Evolutionary conservation across 2,113 vertebrate species (phyloP).

Genomic region (Pangasianodon hypophthalmus): DNA sequence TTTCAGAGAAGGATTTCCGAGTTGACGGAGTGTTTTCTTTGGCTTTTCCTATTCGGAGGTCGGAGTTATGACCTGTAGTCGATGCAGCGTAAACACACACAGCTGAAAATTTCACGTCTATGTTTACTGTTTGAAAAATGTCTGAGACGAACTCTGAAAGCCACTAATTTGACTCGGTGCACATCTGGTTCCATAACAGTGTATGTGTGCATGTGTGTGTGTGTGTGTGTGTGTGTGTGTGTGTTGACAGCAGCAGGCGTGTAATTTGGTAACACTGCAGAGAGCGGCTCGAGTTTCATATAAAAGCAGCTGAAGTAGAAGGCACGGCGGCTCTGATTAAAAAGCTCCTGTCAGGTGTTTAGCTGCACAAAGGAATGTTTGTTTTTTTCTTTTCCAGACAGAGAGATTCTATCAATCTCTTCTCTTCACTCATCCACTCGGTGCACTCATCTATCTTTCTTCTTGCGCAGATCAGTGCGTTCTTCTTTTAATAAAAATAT

Average conservation of each 20-base stretch:
- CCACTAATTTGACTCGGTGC: constrained; percentile 58
- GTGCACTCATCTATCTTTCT: background rate
- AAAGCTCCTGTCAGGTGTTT: constrained; percentile 65
- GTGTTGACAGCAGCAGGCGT: constrained; percentile 49
- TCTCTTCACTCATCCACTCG: constrained; percentile 54
- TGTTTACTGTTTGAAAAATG: background rate
- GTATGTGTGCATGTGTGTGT: background rate
- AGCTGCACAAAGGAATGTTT: constrained; percentile 70
- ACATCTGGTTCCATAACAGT: constrained; percentile 62
- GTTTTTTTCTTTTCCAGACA: constrained; percentile 61
- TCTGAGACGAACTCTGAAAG: constrained; percentile 55
- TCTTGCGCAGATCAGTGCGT: background rate
- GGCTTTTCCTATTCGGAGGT: background rate
- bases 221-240: background rate
- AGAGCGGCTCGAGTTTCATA: constrained; percentile 45
- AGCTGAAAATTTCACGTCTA: constrained; percentile 46
- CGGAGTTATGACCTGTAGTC: background rate
- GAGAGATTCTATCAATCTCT: background rate
- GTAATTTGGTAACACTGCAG: constrained; percentile 64
- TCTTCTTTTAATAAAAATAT: too few relatives aligned
- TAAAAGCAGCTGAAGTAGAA: constrained; percentile 57
- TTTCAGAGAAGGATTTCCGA: background rate
- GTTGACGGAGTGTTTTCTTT: background rate
- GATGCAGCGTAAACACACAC: background rate
- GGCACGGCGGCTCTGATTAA: constrained; percentile 69